These are phyloP conservation scores for Halyomorpha halys DNA, from an alignment of 1,140 invertebrate species.

Conservation along the genomic window DNA sequence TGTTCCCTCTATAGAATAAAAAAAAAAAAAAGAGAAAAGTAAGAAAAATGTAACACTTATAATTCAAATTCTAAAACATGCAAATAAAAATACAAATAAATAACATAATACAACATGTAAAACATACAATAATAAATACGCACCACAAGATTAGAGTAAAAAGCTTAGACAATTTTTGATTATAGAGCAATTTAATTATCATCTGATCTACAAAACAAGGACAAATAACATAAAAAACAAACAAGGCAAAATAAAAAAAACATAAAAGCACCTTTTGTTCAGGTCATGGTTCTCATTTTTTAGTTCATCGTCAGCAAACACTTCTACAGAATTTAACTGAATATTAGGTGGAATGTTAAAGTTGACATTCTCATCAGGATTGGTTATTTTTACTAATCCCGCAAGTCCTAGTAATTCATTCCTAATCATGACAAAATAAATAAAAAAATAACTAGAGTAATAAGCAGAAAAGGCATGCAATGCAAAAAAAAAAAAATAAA, in stretches of 20 bases:
- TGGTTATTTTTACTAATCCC: conserved; percentile 35
- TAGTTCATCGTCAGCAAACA: conserved; percentile 22
- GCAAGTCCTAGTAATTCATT: conserved; percentile 35
- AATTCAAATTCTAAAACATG: no score
- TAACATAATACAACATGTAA: background rate
- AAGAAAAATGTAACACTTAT: no score
- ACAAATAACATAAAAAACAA: conserved; percentile 5
- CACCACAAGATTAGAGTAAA: background rate
- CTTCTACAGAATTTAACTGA: conserved; percentile 25
- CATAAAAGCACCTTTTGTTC: conserved; percentile 30
- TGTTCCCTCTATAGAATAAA: conserved; percentile 11
- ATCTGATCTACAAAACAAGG: conserved; percentile 9
- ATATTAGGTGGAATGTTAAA: conserved; percentile 23
- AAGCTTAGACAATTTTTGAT: background rate
- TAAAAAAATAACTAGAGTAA: conserved; percentile 25
- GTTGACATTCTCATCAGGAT: conserved; percentile 33
- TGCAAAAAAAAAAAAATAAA: conserved; percentile 19
- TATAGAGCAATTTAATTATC: background rate
- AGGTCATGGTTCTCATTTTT: conserved; percentile 22
- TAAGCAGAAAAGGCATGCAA: conserved; percentile 14
- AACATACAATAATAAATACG: background rate
- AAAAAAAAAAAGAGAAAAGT: conserved; percentile 17
- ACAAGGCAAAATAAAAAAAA: conserved; percentile 5
- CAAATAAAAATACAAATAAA: background rate
- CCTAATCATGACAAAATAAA: conserved; percentile 30